Base-by-base conservation (phyloP, 2,888 invertebrate genomes). In the Eledona agricola region DNA sequence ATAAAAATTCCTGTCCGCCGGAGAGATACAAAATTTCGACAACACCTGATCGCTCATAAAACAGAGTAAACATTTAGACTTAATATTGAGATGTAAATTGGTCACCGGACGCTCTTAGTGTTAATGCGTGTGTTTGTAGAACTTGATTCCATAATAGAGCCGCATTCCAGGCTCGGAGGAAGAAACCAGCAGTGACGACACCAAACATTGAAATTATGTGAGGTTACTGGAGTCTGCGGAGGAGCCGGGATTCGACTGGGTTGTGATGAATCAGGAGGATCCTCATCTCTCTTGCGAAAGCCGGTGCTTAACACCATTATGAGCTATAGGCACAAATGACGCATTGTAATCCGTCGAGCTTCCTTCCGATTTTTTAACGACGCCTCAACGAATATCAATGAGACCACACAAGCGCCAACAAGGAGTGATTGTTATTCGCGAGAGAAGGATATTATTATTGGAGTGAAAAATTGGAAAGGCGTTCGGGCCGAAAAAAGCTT, bases 61-160 rank as follows among this genome's bases (percentile, higher is more conserved):
- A 64, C 64, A 61, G 61, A 63, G 70, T 65, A 71, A 71, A 72
- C 70, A 71, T 70, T 65, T 67, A 67, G 55, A 60, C 59, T 66
- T 64, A 65, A 70, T 74, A 75, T 74, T 74, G 73, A 75, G 75
- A 74, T 75, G 74, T 74, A 74, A 75, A 75, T 74, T 72, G 73
- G 72, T 67, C 69, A 67, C 65, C 62, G 67, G 70, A 66, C 64
- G 64, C 66, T 63, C 64, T 65, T 66, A 66, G 76, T 76, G 74
- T 73, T 74, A 75, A 74, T 75, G 74, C 72, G 69, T 72, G 67
- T 74, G 75, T 75, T 75, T 75, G 74, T 72, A 72, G 73, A 75
- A 75, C 74, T 75, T 73, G 76, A 76, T 74, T 74, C 72, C 69
- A 69, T 76, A 76, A 76, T 76, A 75, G 76, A 74, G 73, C 76